A percentile compares a stretch with the other conserved stretches of the same genome.
Conservation (phyloP, 2,888 invertebrate genomes). For the Xanthorhoe spadicearia region DNA sequence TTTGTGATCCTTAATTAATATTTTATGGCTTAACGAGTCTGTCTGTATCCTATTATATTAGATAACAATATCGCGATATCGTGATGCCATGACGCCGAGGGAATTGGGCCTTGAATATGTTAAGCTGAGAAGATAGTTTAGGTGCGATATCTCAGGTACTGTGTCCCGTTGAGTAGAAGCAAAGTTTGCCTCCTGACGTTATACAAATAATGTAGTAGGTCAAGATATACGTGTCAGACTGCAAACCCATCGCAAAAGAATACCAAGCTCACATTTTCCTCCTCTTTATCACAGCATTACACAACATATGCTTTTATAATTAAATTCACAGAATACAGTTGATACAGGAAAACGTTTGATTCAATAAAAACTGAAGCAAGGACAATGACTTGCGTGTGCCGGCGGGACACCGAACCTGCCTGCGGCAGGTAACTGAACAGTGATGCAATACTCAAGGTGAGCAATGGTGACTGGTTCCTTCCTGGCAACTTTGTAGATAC, state of each 20-base stretch:
- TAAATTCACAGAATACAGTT: constrained; percentile 10
- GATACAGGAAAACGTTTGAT: constrained; percentile 29
- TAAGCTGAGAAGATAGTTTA: too few species aligned
- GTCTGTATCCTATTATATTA: background rate
- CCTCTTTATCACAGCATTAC: too few species aligned
- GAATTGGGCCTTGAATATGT: too few species aligned
- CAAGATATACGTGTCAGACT: too few species aligned
- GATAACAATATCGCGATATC: background rate
- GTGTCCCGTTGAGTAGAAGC: too few species aligned
- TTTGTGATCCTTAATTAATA: constrained; percentile 42
- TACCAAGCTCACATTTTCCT: too few species aligned
- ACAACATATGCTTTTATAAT: background rate
- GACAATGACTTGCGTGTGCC: constrained; percentile 29
- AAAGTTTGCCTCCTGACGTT: too few species aligned
- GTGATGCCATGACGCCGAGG: too few species aligned
- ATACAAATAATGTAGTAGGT: too few species aligned
- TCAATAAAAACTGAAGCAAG: constrained; percentile 26
- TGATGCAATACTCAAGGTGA: constrained; percentile 29
- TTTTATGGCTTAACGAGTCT: constrained; percentile 30
- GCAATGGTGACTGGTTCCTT: constrained; percentile 1
- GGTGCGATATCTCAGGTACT: too few species aligned
- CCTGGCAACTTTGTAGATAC: background rate
- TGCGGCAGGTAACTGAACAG: constrained; percentile 9
- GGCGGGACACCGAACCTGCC: constrained; percentile 33
- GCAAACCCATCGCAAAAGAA: too few species aligned